Conservation (phyloP, 2,113 vertebrate species). For the Petromus typicus region DNA sequence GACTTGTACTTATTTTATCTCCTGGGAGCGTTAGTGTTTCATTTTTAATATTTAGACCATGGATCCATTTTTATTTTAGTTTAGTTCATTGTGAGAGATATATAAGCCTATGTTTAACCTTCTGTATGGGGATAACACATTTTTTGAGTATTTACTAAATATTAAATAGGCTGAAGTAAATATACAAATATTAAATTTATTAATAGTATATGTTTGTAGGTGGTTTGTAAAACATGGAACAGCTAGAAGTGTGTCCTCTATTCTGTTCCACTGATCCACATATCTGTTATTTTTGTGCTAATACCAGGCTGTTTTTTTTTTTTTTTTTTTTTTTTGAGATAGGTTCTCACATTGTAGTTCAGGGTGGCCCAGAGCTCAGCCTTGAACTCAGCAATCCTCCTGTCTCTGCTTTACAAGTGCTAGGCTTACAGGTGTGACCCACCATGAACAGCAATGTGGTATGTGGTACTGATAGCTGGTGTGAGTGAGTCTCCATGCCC, state of each 20-base stretch:
- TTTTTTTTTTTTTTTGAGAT: too few species aligned
- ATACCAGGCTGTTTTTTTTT: background rate
- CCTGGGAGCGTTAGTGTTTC: background rate
- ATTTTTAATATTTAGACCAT: background rate
- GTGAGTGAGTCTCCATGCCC: too few species aligned
- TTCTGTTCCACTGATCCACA: background rate
- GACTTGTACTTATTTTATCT: background rate
- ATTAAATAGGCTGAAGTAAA: background rate
- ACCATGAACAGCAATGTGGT: too few species aligned
- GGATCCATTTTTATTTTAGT: background rate
- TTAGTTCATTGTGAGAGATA: background rate
- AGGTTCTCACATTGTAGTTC: too few species aligned
- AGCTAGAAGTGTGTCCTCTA: background rate
- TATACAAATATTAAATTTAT: background rate
- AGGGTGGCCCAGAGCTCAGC: too few species aligned
- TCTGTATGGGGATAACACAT: background rate
- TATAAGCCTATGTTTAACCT: background rate
- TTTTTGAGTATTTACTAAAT: background rate
- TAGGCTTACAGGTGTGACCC: too few species aligned
- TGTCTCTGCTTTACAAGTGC: too few species aligned
- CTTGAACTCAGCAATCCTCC: too few species aligned
- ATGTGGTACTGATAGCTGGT: too few species aligned
- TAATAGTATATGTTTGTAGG: background rate
- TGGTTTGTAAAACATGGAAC: background rate
- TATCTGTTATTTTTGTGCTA: background rate